Percentiles rank a stretch among this genome's conserved stretches.
Conservation (phyloP, 2,888 invertebrate species). For the Leptinotarsa haldemani region DNA sequence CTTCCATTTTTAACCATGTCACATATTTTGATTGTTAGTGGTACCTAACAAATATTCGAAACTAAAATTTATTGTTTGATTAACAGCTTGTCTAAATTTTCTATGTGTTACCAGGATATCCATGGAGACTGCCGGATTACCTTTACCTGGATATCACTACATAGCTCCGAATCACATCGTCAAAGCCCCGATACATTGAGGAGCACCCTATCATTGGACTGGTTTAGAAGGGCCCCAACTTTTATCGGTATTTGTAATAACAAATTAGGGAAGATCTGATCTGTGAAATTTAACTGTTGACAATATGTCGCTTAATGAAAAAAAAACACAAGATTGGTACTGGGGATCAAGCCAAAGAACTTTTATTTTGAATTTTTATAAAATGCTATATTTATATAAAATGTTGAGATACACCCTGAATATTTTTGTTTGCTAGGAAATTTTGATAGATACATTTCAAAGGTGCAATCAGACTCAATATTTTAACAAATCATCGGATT, state of each 20-base stretch:
- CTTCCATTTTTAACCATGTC: too few species aligned
- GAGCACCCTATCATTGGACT: slow-evolving; percentile 59
- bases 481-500: slow-evolving; percentile 48
- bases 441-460: slow-evolving; percentile 47
- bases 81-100: not conserved
- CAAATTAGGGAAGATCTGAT: slow-evolving; percentile 50
- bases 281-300: slow-evolving; percentile 57
- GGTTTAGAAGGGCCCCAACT: slow-evolving; percentile 61
- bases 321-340: slow-evolving; percentile 71
- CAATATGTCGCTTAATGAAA: slow-evolving; percentile 59
- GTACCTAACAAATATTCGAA: too few species aligned
- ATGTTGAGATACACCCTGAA: slow-evolving; percentile 64
- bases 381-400: slow-evolving; percentile 62
- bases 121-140: slow-evolving; percentile 93
- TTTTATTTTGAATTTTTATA: slow-evolving; percentile 76
- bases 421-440: slow-evolving; percentile 47
- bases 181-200: slow-evolving; percentile 86
- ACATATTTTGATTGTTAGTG: not conserved
- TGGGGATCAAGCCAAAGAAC: slow-evolving; percentile 89
- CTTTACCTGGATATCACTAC: slow-evolving; percentile 91
- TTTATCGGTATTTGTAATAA: slow-evolving; percentile 62
- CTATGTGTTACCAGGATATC: slow-evolving; percentile 78
- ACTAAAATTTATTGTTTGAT: not conserved
- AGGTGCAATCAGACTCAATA: slow-evolving; percentile 44
- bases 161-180: slow-evolving; percentile 93